Evolutionary conservation across 2,113 vertebrate species (phyloP).

Genomic region (Mesitornis unicolor): DNA sequence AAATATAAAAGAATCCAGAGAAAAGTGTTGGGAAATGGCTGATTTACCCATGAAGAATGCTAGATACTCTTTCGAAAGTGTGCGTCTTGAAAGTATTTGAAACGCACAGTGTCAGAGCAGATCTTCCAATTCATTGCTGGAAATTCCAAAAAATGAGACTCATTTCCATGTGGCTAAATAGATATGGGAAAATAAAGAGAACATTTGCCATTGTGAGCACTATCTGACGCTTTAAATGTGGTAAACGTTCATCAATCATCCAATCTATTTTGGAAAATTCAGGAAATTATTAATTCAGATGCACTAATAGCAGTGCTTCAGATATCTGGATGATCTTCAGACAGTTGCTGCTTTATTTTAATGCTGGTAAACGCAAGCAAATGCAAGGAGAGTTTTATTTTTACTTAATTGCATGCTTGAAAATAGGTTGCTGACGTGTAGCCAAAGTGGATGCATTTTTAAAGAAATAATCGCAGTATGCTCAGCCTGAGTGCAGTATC

Average conservation of each 20-base stretch:
- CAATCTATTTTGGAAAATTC: not conserved
- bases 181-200: not conserved
- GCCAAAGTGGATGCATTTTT: not conserved
- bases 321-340: not conserved
- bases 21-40: not conserved
- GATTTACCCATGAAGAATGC: not conserved
- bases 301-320: not conserved
- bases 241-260: not conserved
- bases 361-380: not conserved
- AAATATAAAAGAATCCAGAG: not conserved
- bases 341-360: not conserved
- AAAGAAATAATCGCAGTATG: not conserved
- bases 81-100: not conserved
- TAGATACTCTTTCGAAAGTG: not conserved
- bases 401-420: not conserved
- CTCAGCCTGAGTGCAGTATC: not conserved
- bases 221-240: not conserved
- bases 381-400: not conserved
- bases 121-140: not conserved
- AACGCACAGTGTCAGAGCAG: not conserved
- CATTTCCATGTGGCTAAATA: not conserved
- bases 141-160: not conserved
- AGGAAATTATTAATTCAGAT: not conserved
- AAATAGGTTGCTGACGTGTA: not conserved
- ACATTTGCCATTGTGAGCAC: not conserved